These are phyloP conservation scores for Thalassophryne amazonica DNA, from an alignment of 2,797 vertebrate genomes.

Conservation along the genomic window DNA sequence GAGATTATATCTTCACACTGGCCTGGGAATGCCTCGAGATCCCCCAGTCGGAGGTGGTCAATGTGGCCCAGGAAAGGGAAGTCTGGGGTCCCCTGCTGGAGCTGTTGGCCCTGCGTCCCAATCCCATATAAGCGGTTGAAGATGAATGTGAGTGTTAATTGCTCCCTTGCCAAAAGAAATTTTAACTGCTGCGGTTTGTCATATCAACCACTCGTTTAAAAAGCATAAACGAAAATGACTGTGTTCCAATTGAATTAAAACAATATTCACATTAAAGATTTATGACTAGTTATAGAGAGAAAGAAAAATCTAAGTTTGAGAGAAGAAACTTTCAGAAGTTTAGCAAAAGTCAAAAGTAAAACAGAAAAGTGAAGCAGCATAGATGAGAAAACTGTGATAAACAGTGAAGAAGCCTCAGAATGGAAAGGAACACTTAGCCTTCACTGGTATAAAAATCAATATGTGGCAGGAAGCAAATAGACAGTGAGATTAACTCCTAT, in stretches of 20 bases:
- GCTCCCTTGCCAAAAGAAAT: too few species aligned
- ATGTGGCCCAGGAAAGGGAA: too few species aligned
- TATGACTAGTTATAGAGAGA: not conserved
- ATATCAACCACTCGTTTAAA: too few species aligned
- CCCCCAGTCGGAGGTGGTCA: too few species aligned
- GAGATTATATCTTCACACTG: too few species aligned
- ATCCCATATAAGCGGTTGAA: too few species aligned
- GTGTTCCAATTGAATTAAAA: constrained; percentile 2
- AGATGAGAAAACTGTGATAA: constrained; percentile 37
- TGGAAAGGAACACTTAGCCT: constrained; percentile 8
- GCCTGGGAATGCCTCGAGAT: too few species aligned
- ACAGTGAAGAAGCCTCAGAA: constrained; percentile 8
- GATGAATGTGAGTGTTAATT: too few species aligned
- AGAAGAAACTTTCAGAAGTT: constrained; percentile 28
- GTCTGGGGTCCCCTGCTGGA: too few species aligned
- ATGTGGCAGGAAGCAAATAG: constrained; percentile 13
- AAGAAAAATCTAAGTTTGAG: constrained; percentile 13
- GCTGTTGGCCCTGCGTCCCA: too few species aligned
- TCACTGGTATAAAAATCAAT: constrained; percentile 40
- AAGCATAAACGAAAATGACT: too few species aligned
- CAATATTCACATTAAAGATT: constrained; percentile 16
- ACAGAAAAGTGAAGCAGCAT: constrained; percentile 11
- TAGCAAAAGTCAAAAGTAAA: constrained; percentile 25
- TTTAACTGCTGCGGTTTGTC: too few species aligned
- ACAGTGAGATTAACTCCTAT: constrained; percentile 23